A percentile compares a stretch with the other conserved stretches of the same genome.
Evolutionary conservation across 2,113 vertebrate species (phyloP).

Genomic region (Mandrillus leucophaeus): DNA sequence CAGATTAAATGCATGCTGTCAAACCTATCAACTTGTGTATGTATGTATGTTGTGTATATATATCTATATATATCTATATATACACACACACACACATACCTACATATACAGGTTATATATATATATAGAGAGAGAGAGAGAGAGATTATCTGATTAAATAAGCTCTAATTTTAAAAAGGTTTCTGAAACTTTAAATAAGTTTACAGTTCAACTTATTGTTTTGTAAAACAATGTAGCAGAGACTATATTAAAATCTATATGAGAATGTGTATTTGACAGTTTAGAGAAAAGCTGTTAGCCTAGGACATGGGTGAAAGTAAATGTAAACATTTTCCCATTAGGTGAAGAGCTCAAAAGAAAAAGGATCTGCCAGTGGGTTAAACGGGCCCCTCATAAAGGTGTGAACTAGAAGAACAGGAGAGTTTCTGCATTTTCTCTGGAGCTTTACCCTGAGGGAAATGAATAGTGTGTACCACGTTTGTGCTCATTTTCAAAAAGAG

Average conservation of each 20-base stretch:
- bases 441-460: neutral
- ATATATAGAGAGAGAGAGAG: too few species aligned
- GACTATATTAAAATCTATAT: neutral
- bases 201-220: neutral
- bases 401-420: neutral
- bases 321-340: neutral
- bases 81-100: accelerated
- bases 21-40: neutral
- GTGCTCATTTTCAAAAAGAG: neutral
- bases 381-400: neutral
- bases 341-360: neutral
- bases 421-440: neutral
- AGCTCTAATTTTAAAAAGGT: neutral
- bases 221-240: neutral
- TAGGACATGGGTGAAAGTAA: too few species aligned
- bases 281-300: neutral
- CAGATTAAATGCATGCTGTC: neutral
- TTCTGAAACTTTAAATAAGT: neutral
- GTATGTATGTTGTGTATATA: too few species aligned
- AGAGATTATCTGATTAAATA: neutral
- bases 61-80: too few species aligned
- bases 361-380: neutral
- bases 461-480: neutral
- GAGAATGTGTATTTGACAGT: neutral
- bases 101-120: neutral